Evolutionary conservation across 2,113 vertebrate genomes (phyloP), one percentile per base, ranked within the genome.

Genomic region (Synodontis membranacea): DNA sequence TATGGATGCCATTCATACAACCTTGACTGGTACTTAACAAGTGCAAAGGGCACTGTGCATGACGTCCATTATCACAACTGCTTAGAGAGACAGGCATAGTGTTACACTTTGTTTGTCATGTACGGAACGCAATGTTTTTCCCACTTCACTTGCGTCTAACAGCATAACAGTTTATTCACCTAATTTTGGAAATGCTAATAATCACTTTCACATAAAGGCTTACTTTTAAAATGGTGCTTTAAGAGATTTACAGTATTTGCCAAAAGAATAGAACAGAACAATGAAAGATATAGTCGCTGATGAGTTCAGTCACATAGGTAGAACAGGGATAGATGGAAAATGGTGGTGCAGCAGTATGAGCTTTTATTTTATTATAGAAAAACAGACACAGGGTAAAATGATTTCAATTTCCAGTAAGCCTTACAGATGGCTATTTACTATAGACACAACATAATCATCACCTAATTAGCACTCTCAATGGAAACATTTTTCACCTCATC

Each of bases 31-130:
- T 76, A 83, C 48, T 76, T 66, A 66, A 23, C 48, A 64, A 19
- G 42, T 23, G n/a, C 31, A 83, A n/a, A 23, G 8, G 62, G 86
- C 84, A 80, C 74, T 66, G 88, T 91, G 91, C 79, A 62, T 83
- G 62, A 88, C 84, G 85, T 91, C 87, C 92, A 92, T 91, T 91
- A 92, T 15, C 92, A 92, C 89, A 87, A 80, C 86, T 87, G 83
- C 82, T 80, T n/a, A 7, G 86, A 88, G 90, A 91, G 84, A n/a
- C 68, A 91, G 74, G 82, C 90, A 94, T 94, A 93, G 93, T 93
- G 93, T 90, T 79, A 48, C 62, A 58, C 48, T 58, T 85, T 48
- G 75, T 46, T 75, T 52, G 84, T 64, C 84, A 68, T 42, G 34
- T 54, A 37, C 1, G 2, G 19, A 28, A 11, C 78, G 46, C n/a